Percentiles rank a stretch among this genome's conserved stretches.
Evolutionary conservation across 64 coral and sea anemone species (phyloP).

Genomic region (Hydrozoanthus tunicans): DNA sequence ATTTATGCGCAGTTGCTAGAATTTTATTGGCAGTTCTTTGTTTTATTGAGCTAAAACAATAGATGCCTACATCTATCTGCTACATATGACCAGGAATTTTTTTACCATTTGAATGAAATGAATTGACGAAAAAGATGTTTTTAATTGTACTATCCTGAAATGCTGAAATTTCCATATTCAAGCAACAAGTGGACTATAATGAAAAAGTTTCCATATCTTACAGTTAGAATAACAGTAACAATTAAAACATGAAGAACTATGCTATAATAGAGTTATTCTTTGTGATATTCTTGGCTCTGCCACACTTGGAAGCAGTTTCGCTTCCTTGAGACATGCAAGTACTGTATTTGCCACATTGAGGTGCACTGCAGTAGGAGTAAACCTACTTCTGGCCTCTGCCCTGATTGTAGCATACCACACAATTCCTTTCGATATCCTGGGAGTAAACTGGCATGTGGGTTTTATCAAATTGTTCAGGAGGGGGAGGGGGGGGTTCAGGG

Average conservation of each 20-base stretch:
- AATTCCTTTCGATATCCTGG: conserved; percentile 54
- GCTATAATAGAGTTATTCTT: conserved; percentile 16
- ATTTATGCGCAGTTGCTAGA: too few species aligned
- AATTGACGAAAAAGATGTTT: conserved; percentile 25
- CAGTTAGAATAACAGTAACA: conserved; percentile 20
- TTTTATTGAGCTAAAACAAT: background rate
- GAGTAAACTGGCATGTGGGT: conserved; percentile 62
- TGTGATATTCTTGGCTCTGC: conserved; percentile 68
- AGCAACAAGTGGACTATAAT: background rate
- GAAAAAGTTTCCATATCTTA: conserved; percentile 17
- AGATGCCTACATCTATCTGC: conserved; percentile 13
- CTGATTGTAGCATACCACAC: conserved; percentile 78
- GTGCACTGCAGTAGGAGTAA: conserved; percentile 64
- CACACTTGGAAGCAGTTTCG: conserved; percentile 66
- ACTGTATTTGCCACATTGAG: conserved; percentile 61
- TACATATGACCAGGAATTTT: conserved; percentile 32
- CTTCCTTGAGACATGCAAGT: conserved; percentile 41
- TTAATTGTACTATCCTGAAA: conserved; percentile 23
- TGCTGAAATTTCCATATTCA: conserved; percentile 39
- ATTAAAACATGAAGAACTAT: background rate
- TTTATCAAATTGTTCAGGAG: conserved; percentile 33
- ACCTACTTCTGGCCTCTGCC: conserved; percentile 66
- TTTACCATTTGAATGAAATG: conserved; percentile 14
- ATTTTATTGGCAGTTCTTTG: too few species aligned
- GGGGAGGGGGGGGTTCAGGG: background rate